A percentile compares a stretch with the other conserved stretches of the same genome.
phyloP scores from a whole-genome alignment of 2,797 vertebrate genomes.

The Cirrhinus molitorella region DNA sequence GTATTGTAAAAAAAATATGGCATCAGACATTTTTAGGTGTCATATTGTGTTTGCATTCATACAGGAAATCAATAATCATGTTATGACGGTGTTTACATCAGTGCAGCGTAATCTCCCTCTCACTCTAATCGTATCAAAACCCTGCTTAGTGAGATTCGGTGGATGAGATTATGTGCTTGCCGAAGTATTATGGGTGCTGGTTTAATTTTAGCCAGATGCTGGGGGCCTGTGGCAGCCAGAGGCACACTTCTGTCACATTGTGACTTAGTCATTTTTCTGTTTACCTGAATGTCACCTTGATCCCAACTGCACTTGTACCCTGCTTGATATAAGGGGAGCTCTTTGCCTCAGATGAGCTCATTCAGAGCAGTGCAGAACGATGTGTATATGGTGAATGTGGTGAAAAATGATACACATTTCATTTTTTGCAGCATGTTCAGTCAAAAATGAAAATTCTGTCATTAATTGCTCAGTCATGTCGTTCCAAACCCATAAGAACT shows the following conservation, averaged over 20 bases:
- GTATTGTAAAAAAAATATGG: no score
- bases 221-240: not conserved
- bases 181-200: conserved; percentile 4
- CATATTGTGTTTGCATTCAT: conserved; percentile 15
- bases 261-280: conserved; percentile 30
- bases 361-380: not conserved
- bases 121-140: conserved; percentile 21
- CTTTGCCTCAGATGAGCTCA: conserved; percentile 23
- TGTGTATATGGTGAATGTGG: not conserved
- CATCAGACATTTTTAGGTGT: not conserved
- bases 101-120: conserved; percentile 15
- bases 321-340: not conserved
- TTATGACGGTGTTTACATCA: conserved; percentile 37
- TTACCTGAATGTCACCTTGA: conserved; percentile 44
- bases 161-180: conserved; percentile 33
- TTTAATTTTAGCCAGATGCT: conserved; percentile 32
- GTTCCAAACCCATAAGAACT: no score
- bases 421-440: not conserved
- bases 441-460: no score
- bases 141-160: conserved; percentile 21
- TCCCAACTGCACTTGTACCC: conserved; percentile 1
- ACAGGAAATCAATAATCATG: conserved; percentile 16
- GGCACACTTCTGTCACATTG: conserved; percentile 34
- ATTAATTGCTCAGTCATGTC: no score
- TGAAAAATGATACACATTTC: not conserved